Base-by-base conservation (phyloP, 2,113 vertebrate genomes). In the Orientallactaga bullata region DNA sequence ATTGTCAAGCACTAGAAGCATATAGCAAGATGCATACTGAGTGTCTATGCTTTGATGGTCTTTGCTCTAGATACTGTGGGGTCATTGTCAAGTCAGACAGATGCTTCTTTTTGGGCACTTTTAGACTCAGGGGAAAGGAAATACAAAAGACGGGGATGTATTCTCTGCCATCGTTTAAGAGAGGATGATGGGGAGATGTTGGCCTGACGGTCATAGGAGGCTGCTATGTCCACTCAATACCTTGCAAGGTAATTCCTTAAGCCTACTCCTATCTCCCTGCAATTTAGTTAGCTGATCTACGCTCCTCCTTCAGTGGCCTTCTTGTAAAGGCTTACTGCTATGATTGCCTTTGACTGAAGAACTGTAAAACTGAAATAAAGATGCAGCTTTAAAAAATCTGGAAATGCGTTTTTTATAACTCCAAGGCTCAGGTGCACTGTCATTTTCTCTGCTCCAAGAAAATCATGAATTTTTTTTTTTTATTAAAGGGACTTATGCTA, bases 381-480 rank as follows among this genome's bases (percentile, higher is more conserved):
- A 78, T 85, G 74, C 10, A 51, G 17, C 60, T 93, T 77, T 86
- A 2, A 26, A 89, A 94, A 0, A 91, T 73, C 4, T 92, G 39
- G 81, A 91, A 96, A 97, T 81, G 26, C 16, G 90, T 39, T 95
- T 97, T 96, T 90, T 77, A 95, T 97, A 95, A 92, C 85, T 32
- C 8, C 12, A 68, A 97, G 35, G 69, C 83, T 71, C 80, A 89
- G 88, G 55, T 93, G 83, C 30, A 32, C 58, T n/a, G 24, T 80
- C 93, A 65, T 55, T 76, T 72, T 95, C 72, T 95, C 68, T 95
- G 15, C 88, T 95, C 18, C 39, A 93, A 94, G 58, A 96, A 94
- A 96, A 95, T 84, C 84, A 58, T 94, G 63, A 93, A 90, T 97
- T 94, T 51, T 95, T 96, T 97, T 94, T 95, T 97, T 97, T 96